These are phyloP conservation scores for Drosophila fulvimacula DNA, from an alignment of 2,888 invertebrate genomes.

Conservation along the genomic window DNA sequence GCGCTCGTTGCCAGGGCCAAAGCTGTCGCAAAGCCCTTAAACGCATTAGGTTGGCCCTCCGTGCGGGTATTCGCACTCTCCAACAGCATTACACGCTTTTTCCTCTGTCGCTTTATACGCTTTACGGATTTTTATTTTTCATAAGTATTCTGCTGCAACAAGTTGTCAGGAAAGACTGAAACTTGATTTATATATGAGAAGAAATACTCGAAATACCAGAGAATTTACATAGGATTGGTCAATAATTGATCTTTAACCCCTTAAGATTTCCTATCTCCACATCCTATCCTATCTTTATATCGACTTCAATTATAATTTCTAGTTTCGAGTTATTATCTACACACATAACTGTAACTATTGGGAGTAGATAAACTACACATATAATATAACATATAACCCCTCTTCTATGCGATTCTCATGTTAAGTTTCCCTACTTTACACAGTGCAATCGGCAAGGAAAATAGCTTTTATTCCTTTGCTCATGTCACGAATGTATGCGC, in stretches of 20 bases:
- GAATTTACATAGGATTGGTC: not conserved
- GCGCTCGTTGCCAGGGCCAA: conserved; percentile 54
- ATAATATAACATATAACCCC: too few relatives aligned
- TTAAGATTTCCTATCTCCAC: not conserved
- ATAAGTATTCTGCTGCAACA: conserved; percentile 15
- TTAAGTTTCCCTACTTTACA: not conserved
- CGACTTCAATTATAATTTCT: too few relatives aligned
- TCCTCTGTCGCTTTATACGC: not conserved
- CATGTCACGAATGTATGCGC: conserved; percentile 21
- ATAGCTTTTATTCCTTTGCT: conserved; percentile 2
- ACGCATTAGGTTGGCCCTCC: conserved; percentile 60
- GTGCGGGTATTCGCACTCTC: conserved; percentile 21
- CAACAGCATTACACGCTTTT: conserved; percentile 10
- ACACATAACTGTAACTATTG: not conserved
- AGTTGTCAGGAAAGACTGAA: not conserved
- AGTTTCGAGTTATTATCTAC: too few relatives aligned
- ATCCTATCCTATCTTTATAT: too few relatives aligned
- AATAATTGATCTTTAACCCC: too few relatives aligned
- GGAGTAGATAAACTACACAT: too few relatives aligned
- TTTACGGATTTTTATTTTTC: not conserved
- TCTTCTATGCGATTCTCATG: conserved; percentile 12
- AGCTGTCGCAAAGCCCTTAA: conserved; percentile 76
- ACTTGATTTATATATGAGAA: not conserved
- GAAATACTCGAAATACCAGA: not conserved
- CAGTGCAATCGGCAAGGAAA: not conserved